phyloP scores from a whole-genome alignment of 53 echinoderm and acorn worm genomes.

The Actinopyga echinites region DNA sequence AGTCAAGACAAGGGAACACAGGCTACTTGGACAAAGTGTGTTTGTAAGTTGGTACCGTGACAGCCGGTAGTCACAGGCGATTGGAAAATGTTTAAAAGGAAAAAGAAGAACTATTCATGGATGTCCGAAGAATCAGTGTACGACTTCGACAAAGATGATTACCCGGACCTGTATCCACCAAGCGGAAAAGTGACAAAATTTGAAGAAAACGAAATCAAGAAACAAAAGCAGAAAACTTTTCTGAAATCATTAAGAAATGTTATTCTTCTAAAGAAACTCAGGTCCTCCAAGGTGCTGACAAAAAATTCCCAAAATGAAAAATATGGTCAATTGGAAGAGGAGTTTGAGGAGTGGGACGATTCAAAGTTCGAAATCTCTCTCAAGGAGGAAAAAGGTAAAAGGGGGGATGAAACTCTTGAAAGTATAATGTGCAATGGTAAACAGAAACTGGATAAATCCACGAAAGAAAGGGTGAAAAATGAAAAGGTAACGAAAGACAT shows the following conservation, averaged over 20 bases:
- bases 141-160: no score
- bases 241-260: not conserved
- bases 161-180: not conserved
- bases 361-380: not conserved
- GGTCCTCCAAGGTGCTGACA: not conserved
- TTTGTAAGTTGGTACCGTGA: no score
- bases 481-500: not conserved
- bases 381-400: not conserved
- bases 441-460: not conserved
- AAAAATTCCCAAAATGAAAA: not conserved
- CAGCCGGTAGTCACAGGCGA: no score
- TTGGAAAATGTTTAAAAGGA: not conserved
- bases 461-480: constrained; percentile 2
- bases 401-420: not conserved
- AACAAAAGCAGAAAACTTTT: constrained; percentile 3
- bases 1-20: no score
- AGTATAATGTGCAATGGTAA: not conserved
- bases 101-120: constrained; percentile 2
- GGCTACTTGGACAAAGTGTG: no score
- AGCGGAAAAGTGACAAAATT: not conserved
- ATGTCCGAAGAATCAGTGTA: not conserved
- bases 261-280: not conserved
- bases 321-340: not conserved
- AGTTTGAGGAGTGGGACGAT: not conserved
- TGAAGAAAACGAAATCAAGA: not conserved